Conservation (phyloP, 2,113 vertebrate genomes). For the Baryphthengus martii region DNA sequence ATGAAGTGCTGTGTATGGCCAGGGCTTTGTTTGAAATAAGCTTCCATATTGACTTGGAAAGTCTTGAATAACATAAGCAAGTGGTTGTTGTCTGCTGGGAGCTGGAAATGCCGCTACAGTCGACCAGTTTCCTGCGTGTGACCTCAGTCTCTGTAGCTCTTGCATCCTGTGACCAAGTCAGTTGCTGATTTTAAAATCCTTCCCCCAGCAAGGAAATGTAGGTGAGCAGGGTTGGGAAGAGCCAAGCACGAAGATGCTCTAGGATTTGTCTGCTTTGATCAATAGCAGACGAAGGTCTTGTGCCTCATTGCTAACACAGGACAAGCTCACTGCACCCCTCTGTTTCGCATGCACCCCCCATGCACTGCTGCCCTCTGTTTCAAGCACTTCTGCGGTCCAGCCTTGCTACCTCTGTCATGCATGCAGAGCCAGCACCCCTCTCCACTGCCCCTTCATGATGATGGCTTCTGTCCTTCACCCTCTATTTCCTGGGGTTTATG, state of each 20-base stretch:
- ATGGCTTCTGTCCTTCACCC: neutral
- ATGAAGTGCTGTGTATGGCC: neutral
- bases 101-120: neutral
- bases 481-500: neutral
- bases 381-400: neutral
- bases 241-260: neutral
- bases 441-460: neutral
- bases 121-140: neutral
- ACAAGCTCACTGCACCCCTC: neutral
- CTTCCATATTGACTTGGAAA: neutral
- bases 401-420: neutral
- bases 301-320: neutral
- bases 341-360: neutral
- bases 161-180: neutral
- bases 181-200: neutral
- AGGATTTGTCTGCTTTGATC: neutral
- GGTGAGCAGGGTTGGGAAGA: neutral
- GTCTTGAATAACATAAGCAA: neutral
- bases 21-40: neutral
- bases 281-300: neutral
- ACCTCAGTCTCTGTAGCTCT: neutral
- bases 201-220: neutral
- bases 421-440: conserved; percentile 22
- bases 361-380: neutral
- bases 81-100: neutral